Conservation (phyloP, 1,140 invertebrate genomes). For the Eumeta japonica region DNA sequence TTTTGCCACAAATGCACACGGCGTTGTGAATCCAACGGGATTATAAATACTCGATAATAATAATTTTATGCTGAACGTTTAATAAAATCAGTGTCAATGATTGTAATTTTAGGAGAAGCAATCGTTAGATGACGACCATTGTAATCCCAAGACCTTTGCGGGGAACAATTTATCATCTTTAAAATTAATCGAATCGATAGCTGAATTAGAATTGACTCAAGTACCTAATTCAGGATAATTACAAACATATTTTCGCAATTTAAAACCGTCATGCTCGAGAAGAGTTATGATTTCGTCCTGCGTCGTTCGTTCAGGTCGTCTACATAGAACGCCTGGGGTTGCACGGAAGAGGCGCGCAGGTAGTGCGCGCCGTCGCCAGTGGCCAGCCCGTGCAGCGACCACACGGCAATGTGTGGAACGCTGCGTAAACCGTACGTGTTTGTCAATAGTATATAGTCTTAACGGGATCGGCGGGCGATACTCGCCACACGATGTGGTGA, state of each 20-base stretch:
- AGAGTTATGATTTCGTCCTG: not conserved
- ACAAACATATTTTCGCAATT: not conserved
- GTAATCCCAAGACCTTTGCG: slow-evolving; percentile 2
- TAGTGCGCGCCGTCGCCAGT: slow-evolving; percentile 6
- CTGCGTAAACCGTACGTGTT: slow-evolving; percentile 22
- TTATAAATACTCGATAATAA: slow-evolving; percentile 5
- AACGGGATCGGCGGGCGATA: slow-evolving; percentile 8
- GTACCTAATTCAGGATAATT: not conserved
- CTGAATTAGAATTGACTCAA: not conserved
- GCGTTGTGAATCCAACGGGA: too few species aligned
- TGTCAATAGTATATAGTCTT: slow-evolving; percentile 15
- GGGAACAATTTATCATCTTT: slow-evolving; percentile 1
- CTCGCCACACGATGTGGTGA: slow-evolving; percentile 6
- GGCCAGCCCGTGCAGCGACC: slow-evolving; percentile 18
- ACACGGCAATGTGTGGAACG: slow-evolving; percentile 22
- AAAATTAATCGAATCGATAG: slow-evolving; percentile 2
- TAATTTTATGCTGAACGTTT: slow-evolving; percentile 2
- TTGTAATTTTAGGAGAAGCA: not conserved
- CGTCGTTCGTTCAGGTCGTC: slow-evolving; percentile 19
- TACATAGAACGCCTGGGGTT: slow-evolving; percentile 18
- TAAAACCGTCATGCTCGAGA: not conserved
- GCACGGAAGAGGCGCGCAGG: slow-evolving; percentile 5
- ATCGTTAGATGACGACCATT: slow-evolving; percentile 1
- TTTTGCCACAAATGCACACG: slow-evolving; percentile 10
- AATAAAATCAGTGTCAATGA: not conserved